These are phyloP conservation scores for Brachystomella parvula DNA, from an alignment of 1,140 invertebrate species.

Conservation along the genomic window DNA sequence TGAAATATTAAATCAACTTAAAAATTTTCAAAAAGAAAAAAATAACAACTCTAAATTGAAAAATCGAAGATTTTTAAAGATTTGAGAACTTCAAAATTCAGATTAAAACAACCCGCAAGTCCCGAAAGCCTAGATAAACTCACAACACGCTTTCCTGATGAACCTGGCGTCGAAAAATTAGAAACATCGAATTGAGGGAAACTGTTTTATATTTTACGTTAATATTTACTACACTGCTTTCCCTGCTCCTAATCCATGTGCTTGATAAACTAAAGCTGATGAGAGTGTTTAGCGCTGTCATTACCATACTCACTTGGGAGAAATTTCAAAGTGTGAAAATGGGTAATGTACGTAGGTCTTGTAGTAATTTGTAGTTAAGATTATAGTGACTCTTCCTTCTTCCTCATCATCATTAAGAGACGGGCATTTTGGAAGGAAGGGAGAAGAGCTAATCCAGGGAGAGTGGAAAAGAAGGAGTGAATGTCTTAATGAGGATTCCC, in stretches of 20 bases:
- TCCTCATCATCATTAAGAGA: background rate
- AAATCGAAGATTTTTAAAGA: background rate
- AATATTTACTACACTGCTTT: no score
- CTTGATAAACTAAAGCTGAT: no score
- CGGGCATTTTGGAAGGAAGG: background rate
- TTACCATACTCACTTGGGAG: background rate
- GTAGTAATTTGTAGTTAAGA: background rate
- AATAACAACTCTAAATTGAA: background rate
- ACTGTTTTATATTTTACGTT: no score
- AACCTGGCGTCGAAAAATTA: no score
- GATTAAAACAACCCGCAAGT: no score
- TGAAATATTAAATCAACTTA: background rate
- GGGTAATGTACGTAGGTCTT: background rate
- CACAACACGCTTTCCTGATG: no score
- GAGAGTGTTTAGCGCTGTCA: no score
- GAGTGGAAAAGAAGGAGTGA: no score
- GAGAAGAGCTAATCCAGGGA: conserved; percentile 16
- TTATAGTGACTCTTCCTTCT: background rate
- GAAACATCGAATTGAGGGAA: no score
- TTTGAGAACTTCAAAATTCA: background rate
- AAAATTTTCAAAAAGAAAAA: background rate
- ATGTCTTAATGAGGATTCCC: conserved; percentile 23
- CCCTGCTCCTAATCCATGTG: no score
- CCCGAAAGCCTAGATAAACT: no score
- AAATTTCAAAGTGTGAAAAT: background rate